Evolutionary conservation across 2,888 invertebrate species (phyloP).

Genomic region (Reticulitermes lucifugus): DNA sequence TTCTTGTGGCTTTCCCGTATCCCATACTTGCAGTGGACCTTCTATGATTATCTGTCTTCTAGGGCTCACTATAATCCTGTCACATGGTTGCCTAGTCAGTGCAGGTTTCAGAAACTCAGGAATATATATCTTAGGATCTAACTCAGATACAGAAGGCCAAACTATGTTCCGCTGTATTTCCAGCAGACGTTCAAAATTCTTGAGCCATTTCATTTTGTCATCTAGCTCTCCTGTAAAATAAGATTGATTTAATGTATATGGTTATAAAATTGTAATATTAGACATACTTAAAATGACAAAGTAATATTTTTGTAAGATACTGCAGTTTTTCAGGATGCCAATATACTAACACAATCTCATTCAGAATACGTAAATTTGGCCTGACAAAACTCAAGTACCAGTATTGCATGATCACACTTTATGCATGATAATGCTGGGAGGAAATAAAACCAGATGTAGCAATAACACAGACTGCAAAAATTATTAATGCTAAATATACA

Average conservation of each 20-base stretch:
- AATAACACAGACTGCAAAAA: too few relatives aligned
- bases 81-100: slow-evolving; percentile 71
- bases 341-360: too few relatives aligned
- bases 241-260: background rate
- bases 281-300: too few relatives aligned
- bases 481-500: too few relatives aligned
- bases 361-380: too few relatives aligned
- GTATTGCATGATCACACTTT: too few relatives aligned
- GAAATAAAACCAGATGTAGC: too few relatives aligned
- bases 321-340: too few relatives aligned
- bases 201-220: slow-evolving; percentile 74
- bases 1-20: slow-evolving; percentile 69
- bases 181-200: slow-evolving; percentile 72
- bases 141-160: slow-evolving; percentile 71
- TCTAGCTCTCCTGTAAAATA: slow-evolving; percentile 68
- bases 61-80: slow-evolving; percentile 69
- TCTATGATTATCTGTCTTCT: slow-evolving; percentile 63
- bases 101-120: slow-evolving; percentile 68
- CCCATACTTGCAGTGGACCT: slow-evolving; percentile 65
- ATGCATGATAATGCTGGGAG: too few relatives aligned
- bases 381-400: too few relatives aligned
- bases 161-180: slow-evolving; percentile 72
- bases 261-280: too few relatives aligned
- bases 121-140: slow-evolving; percentile 66
- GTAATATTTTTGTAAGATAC: too few relatives aligned